Evolutionary conservation across 53 echinoderm and acorn worm species (phyloP), one percentile per base, ranked within the genome.

Genomic region (Hippasteria phrygiana): DNA sequence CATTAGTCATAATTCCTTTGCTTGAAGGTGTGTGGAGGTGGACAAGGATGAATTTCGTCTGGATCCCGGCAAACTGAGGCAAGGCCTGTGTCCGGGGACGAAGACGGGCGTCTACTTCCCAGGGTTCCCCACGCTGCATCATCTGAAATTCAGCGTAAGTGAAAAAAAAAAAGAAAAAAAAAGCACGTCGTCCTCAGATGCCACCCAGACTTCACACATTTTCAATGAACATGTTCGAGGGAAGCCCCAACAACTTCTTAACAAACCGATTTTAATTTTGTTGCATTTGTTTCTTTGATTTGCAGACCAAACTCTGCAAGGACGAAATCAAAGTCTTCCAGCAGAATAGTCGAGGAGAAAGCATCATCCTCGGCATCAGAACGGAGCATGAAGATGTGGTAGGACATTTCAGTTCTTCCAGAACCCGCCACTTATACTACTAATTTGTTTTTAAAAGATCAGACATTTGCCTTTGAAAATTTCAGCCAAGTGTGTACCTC

Each of bases 261-360:
- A n/a, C n/a, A n/a, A n/a, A n/a, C n/a, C n/a, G n/a, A n/a, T n/a
- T 80, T 32, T 35, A 18, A 40, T 48, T n/a, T 9, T 32, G 0
- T 79, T 55, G 0, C n/a, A 56, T 79, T 29, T 31, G n/a, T 79
- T 40, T 45, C 27, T 42, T 36, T 13, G 4, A 43, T 88, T 45
- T 32, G 41, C 84, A 98, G 98, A 64, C 74, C 83, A 78, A 90
- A 73, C 50, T 94, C 1, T 87, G 84, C 40, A 98, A 96, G 45
- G 92, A 88, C 9, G 98, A 95, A 1, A 94, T 98, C 55, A 98
- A 98, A 59, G 91, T 98, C 2, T 98, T 98, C 59, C 98, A 98
- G 56, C 95, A 95, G 59, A 91, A 93, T 78, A 96, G 96, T 62
- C 88, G 96, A 76, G 96, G 94, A 36, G 94, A 98, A 34, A 98